Evolutionary conservation across 2,797 vertebrate genomes (phyloP).

Genomic region (Cephalopachus bancanus): DNA sequence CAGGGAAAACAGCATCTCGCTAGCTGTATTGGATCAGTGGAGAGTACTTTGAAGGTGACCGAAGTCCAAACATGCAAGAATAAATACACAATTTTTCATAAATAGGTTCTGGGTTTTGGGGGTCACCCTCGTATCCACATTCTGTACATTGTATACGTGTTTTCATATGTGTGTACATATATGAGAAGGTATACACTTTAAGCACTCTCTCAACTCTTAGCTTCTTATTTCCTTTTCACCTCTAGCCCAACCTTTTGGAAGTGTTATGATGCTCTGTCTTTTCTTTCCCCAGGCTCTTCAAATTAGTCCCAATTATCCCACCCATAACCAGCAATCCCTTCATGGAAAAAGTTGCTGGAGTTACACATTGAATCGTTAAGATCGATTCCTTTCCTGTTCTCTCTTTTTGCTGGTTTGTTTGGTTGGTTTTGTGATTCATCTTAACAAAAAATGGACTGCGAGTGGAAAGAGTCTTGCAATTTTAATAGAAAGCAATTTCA

Average conservation of each 20-base stretch:
- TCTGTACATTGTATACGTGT: not conserved
- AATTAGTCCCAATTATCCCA: constrained; percentile 50
- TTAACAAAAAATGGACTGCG: constrained; percentile 50
- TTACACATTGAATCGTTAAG: constrained; percentile 6
- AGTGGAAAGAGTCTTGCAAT: constrained; percentile 40
- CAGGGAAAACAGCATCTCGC: too few species aligned
- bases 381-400: not conserved
- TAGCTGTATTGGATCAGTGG: too few species aligned
- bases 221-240: not conserved
- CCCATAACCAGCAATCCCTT: not conserved
- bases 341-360: not conserved
- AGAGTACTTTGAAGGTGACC: too few species aligned
- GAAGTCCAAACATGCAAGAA: too few species aligned
- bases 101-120: too few species aligned
- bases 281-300: not conserved
- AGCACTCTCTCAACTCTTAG: not conserved
- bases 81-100: too few species aligned
- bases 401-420: not conserved
- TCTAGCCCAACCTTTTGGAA: not conserved
- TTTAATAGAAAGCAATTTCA: constrained; percentile 76
- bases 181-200: not conserved
- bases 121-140: too few species aligned
- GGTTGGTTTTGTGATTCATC: constrained; percentile 51
- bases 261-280: not conserved
- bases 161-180: not conserved